Evolutionary conservation across 2,888 invertebrate species (phyloP).

Genomic region (Brachyptera risi): DNA sequence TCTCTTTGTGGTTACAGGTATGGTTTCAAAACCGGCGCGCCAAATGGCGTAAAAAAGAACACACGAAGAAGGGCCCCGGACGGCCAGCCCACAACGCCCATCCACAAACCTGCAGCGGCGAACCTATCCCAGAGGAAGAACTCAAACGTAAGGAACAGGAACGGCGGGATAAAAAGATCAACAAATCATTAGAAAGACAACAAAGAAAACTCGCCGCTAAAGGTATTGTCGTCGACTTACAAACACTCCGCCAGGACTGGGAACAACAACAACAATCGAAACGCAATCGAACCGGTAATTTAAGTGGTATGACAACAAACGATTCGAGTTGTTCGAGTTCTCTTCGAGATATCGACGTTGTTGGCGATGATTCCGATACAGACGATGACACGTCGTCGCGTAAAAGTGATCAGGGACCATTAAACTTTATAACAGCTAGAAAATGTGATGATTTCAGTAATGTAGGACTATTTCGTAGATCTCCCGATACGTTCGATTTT

Average conservation of each 20-base stretch:
- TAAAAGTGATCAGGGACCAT: conserved; percentile 15
- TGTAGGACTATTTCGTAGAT: background rate
- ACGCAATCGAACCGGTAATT: conserved; percentile 39
- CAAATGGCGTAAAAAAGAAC: conserved; percentile 99
- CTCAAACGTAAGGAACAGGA: conserved; percentile 80
- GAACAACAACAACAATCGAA: conserved; percentile 58
- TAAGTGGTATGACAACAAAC: conserved; percentile 6
- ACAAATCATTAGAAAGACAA: conserved; percentile 87
- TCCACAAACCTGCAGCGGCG: conserved; percentile 95
- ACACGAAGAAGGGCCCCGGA: conserved; percentile 97
- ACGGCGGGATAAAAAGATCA: conserved; percentile 83
- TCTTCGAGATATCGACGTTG: conserved; percentile 60
- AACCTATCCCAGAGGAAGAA: conserved; percentile 92
- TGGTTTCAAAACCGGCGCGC: conserved; percentile 99
- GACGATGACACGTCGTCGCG: conserved; percentile 52
- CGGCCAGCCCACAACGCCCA: conserved; percentile 98
- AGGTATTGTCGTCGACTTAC: conserved; percentile 84
- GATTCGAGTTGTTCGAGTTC: conserved; percentile 16
- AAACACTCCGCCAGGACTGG: conserved; percentile 80
- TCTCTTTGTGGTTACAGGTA: too few species aligned
- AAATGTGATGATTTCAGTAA: background rate
- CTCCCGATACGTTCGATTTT: conserved; percentile 3
- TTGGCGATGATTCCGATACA: conserved; percentile 70
- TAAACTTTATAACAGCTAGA: conserved; percentile 6
- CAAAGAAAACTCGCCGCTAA: conserved; percentile 88